Conservation (phyloP, 2,113 vertebrate species). For the Isurus oxyrinchus region DNA sequence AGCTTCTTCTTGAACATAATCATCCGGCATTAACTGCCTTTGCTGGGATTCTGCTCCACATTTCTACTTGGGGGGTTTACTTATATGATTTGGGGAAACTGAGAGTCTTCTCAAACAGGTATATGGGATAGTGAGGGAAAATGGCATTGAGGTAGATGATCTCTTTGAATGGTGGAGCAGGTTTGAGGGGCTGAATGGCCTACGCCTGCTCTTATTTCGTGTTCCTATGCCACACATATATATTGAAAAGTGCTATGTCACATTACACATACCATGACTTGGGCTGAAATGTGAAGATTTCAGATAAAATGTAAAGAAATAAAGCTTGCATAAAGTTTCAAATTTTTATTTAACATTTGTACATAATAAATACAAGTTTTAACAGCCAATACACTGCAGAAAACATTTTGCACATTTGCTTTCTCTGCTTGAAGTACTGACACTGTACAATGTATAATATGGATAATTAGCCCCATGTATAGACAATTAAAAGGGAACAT, state of each 20-base stretch:
- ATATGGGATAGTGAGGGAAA: too few species aligned
- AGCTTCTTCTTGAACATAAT: too few species aligned
- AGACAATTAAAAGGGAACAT: constrained; percentile 59
- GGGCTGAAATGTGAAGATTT: neutral
- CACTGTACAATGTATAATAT: constrained; percentile 58
- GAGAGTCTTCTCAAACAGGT: too few species aligned
- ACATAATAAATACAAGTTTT: constrained; percentile 99
- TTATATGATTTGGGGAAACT: too few species aligned
- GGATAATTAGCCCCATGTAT: constrained; percentile 58
- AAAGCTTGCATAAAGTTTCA: constrained; percentile 31
- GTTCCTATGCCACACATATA: too few species aligned
- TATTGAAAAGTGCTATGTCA: neutral
- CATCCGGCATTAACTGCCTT: too few species aligned
- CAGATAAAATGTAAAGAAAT: neutral
- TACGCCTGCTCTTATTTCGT: too few species aligned
- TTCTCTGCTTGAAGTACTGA: constrained; percentile 57
- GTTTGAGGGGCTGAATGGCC: too few species aligned
- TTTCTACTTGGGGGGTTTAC: too few species aligned
- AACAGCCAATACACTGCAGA: constrained; percentile 90
- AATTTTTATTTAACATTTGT: constrained; percentile 93
- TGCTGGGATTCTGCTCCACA: too few species aligned
- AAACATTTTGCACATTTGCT: constrained; percentile 68
- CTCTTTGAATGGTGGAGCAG: too few species aligned
- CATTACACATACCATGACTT: neutral
- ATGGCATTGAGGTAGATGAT: too few species aligned